A percentile compares a stretch with the other conserved stretches of the same genome.
Evolutionary conservation across 2,113 vertebrate species (phyloP).

Genomic region (Egretta garzetta): DNA sequence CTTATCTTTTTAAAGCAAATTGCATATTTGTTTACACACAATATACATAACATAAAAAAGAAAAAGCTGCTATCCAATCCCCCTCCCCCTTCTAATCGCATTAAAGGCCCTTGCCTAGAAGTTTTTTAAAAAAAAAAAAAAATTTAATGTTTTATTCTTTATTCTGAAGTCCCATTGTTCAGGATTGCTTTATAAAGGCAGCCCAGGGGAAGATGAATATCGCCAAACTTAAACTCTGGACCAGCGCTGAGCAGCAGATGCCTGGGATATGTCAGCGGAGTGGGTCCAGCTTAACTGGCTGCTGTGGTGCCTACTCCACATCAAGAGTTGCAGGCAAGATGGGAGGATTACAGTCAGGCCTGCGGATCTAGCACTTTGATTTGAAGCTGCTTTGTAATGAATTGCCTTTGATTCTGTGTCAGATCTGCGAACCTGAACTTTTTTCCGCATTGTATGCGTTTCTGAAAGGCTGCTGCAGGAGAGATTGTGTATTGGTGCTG

Average conservation of each 20-base stretch:
- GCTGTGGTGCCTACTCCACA: neutral
- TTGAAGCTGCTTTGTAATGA: constrained; percentile 57
- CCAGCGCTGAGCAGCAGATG: constrained; percentile 47
- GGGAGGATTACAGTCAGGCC: constrained; percentile 41
- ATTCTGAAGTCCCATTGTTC: constrained; percentile 70
- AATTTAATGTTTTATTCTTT: constrained; percentile 51
- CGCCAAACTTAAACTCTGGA: constrained; percentile 19
- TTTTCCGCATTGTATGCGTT: accelerated
- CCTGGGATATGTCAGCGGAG: neutral
- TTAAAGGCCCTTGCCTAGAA: constrained; percentile 57
- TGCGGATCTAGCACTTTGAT: neutral
- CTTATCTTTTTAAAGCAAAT: constrained; percentile 86
- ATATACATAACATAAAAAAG: constrained; percentile 72
- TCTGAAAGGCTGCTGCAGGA: neutral
- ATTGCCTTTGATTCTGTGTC: constrained; percentile 45
- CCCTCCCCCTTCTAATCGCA: constrained; percentile 46
- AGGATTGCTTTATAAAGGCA: constrained; percentile 46
- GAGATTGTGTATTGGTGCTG: neutral
- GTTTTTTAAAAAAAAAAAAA: neutral
- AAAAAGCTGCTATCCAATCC: constrained; percentile 50
- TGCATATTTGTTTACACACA: constrained; percentile 81
- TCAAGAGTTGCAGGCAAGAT: constrained; percentile 4
- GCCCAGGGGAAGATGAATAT: constrained; percentile 63
- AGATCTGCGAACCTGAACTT: neutral
- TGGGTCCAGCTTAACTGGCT: constrained; percentile 41